A percentile compares a stretch with the other conserved stretches of the same genome.
These are phyloP conservation scores for Toxonevra muliebris DNA, from an alignment of 2,888 invertebrate species.

Conservation along the genomic window DNA sequence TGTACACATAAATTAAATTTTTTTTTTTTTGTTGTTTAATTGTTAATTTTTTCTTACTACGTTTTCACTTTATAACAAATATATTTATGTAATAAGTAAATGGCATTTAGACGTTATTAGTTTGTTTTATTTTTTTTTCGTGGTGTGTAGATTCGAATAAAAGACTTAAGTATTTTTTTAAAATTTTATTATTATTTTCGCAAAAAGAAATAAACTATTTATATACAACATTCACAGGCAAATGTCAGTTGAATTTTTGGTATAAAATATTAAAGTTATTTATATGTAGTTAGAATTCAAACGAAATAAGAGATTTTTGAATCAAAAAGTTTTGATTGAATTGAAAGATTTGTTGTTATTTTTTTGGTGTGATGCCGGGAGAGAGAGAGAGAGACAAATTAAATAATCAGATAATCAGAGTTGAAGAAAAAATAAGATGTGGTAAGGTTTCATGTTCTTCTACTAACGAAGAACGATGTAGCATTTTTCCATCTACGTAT, in stretches of 20 bases:
- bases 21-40: neutral
- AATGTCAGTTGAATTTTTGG: neutral
- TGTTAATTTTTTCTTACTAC: neutral
- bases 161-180: too few species aligned
- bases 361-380: too few species aligned
- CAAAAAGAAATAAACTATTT: slow-evolving; percentile 12
- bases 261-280: too few species aligned
- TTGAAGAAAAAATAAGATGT: neutral
- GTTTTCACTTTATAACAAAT: neutral
- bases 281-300: too few species aligned
- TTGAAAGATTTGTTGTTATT: too few species aligned
- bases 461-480: too few species aligned
- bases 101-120: neutral
- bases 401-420: neutral
- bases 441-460: too few species aligned
- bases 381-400: neutral
- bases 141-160: neutral
- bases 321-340: too few species aligned
- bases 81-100: neutral
- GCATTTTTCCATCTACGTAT: too few species aligned
- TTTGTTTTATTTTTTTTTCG: neutral
- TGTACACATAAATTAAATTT: slow-evolving; percentile 20
- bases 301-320: too few species aligned
- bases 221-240: slow-evolving; percentile 34
- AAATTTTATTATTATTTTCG: too few species aligned